Evolutionary conservation across 2,113 vertebrate species (phyloP).

Genomic region (Laterallus jamaicensis): DNA sequence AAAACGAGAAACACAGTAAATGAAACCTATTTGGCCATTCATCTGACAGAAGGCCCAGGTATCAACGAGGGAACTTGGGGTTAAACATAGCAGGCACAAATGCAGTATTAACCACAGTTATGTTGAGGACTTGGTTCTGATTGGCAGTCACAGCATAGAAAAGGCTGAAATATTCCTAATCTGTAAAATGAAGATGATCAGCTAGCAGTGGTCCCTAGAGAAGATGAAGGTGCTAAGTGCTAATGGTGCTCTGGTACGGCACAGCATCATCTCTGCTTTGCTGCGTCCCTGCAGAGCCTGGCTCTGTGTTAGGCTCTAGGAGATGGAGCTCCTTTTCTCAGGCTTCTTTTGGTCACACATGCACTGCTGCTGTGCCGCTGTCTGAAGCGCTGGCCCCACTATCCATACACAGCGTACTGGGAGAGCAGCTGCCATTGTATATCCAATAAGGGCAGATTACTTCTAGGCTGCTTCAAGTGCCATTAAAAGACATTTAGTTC

Average conservation of each 20-base stretch:
- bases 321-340: background rate
- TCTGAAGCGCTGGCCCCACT: background rate
- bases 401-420: background rate
- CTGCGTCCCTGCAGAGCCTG: background rate
- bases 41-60: background rate
- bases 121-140: background rate
- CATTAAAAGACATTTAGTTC: background rate
- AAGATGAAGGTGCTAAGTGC: background rate
- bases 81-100: background rate
- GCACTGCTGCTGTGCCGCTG: background rate
- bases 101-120: background rate
- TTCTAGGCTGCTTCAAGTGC: background rate
- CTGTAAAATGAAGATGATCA: background rate
- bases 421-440: background rate
- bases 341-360: background rate
- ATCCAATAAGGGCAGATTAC: background rate
- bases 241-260: background rate
- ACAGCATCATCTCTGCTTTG: background rate
- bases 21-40: background rate
- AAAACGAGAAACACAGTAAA: background rate
- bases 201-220: background rate
- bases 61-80: background rate
- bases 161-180: background rate
- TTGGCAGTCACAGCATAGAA: background rate
- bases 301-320: background rate